Evolutionary conservation across 2,113 vertebrate species (phyloP).

Genomic region (Spea bombifrons): DNA sequence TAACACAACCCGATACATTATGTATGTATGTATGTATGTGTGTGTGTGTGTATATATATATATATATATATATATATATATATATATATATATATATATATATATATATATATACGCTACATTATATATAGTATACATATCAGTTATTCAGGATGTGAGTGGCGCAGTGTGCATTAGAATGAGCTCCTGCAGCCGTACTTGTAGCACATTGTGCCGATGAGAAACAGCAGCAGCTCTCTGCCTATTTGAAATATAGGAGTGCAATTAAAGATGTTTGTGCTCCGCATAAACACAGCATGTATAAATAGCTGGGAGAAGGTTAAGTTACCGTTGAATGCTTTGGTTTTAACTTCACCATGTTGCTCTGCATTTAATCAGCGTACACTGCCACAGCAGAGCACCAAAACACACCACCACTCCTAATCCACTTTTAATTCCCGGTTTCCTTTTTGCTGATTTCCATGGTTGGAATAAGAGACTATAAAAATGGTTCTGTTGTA

Average conservation of each 20-base stretch:
- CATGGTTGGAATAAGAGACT: slow-evolving; percentile 52
- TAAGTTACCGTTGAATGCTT: slow-evolving; percentile 56
- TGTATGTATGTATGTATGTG: no score
- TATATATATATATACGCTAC: no score
- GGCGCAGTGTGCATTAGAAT: no score
- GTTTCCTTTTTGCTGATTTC: slow-evolving; percentile 59
- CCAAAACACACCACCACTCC: slow-evolving; percentile 52
- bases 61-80: no score
- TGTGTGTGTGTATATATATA: no score
- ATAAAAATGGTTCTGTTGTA: slow-evolving; percentile 46
- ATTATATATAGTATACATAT: no score
- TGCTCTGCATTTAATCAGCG: slow-evolving; percentile 59
- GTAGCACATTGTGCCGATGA: slow-evolving; percentile 40
- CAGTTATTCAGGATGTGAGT: no score
- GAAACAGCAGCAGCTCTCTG: slow-evolving; percentile 38
- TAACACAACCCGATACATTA: no score
- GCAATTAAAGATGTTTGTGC: slow-evolving; percentile 41
- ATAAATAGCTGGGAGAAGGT: slow-evolving; percentile 53
- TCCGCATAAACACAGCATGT: slow-evolving; percentile 49
- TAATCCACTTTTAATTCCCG: slow-evolving; percentile 60
- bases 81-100: no score
- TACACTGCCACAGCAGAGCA: slow-evolving; percentile 52
- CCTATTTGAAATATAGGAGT: slow-evolving; percentile 31
- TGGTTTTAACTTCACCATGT: slow-evolving; percentile 58
- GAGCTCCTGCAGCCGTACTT: not conserved